Conservation (phyloP, 2,888 invertebrate species). For the Nymphalis c-album region DNA sequence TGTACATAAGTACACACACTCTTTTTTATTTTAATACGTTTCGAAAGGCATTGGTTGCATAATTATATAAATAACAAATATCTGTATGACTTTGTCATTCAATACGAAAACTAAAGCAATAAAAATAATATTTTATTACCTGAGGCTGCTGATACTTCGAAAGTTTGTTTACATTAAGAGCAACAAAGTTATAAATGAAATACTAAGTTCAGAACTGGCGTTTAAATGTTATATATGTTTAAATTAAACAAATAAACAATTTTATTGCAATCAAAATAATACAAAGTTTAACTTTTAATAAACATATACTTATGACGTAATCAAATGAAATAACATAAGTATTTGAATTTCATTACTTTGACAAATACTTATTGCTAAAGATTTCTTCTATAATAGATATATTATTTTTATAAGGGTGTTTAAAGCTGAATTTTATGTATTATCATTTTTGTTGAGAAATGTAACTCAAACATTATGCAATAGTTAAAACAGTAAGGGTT, state of each 20-base stretch:
- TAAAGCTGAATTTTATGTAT: too few relatives aligned
- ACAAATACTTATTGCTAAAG: too few relatives aligned
- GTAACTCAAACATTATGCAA: too few relatives aligned
- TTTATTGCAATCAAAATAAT: slow-evolving; percentile 1
- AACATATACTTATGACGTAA: neutral
- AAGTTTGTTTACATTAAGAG: slow-evolving; percentile 36
- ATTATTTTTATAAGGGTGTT: neutral
- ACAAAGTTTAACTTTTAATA: neutral
- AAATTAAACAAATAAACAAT: slow-evolving; percentile 10
- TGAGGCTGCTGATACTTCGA: slow-evolving; percentile 23
- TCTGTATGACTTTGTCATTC: slow-evolving; percentile 31
- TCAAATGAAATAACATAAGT: neutral
- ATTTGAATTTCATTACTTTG: neutral
- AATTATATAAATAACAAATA: slow-evolving; percentile 12
- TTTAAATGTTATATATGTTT: neutral
- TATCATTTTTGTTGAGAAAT: too few relatives aligned
- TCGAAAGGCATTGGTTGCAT: slow-evolving; percentile 4
- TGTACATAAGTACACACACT: too few relatives aligned
- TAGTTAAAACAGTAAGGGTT: neutral
- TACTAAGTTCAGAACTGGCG: slow-evolving; percentile 16
- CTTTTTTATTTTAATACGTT: neutral
- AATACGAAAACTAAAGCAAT: slow-evolving; percentile 35
- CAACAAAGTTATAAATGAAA: slow-evolving; percentile 31
- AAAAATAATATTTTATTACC: slow-evolving; percentile 37
- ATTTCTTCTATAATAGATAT: too few relatives aligned